These are phyloP conservation scores for Mythimna impura DNA, from an alignment of 2,888 invertebrate genomes.

Conservation along the genomic window DNA sequence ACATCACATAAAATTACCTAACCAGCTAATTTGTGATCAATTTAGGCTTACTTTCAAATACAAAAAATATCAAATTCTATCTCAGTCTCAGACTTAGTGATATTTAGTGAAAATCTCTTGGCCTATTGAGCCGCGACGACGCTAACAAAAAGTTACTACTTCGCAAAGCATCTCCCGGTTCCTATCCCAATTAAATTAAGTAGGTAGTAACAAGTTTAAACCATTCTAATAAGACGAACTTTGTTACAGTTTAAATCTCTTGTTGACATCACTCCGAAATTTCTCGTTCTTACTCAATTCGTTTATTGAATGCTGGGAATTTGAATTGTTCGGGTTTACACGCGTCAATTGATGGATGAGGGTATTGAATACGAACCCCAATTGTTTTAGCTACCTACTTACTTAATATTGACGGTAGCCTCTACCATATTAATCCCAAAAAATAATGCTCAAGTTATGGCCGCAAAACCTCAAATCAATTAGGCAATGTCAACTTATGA, in stretches of 20 bases:
- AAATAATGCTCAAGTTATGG: no score
- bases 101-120: slow-evolving; percentile 19
- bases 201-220: slow-evolving; percentile 46
- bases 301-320: slow-evolving; percentile 26
- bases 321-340: neutral
- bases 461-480: neutral
- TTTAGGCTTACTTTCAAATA: neutral
- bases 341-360: neutral
- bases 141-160: slow-evolving; percentile 45
- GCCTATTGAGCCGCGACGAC: slow-evolving; percentile 3
- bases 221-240: slow-evolving; percentile 51
- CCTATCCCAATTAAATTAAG: slow-evolving; percentile 53
- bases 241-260: slow-evolving; percentile 54
- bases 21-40: neutral
- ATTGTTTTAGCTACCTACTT: neutral
- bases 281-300: slow-evolving; percentile 36
- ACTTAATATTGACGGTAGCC: neutral
- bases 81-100: slow-evolving; percentile 9
- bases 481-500: no score
- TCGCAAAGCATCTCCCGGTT: slow-evolving; percentile 27
- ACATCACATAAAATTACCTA: neutral
- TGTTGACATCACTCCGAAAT: slow-evolving; percentile 48
- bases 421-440: no score
- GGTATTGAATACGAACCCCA: neutral
- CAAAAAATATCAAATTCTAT: neutral